Evolutionary conservation across 2,888 invertebrate genomes (phyloP).

Genomic region (Ellobium chinense): DNA sequence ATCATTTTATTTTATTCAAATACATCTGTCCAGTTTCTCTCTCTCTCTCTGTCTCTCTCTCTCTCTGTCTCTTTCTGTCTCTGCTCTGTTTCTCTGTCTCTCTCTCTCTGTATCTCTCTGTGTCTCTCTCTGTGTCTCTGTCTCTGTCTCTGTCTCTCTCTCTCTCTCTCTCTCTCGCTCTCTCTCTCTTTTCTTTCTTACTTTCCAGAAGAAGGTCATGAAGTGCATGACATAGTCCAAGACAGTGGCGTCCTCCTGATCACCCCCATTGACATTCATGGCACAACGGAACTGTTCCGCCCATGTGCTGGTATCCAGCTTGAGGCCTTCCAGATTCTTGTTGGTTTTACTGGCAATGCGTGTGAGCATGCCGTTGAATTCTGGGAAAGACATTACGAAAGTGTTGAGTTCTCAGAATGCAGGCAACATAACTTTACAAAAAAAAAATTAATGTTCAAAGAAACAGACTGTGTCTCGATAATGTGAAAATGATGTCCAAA

Average conservation of each 20-base stretch:
- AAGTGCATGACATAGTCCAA: conserved; percentile 82
- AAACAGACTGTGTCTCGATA: too few species aligned
- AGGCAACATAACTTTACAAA: too few species aligned
- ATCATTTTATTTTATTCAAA: too few species aligned
- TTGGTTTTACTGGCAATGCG: conserved; percentile 81
- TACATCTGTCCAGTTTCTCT: too few species aligned
- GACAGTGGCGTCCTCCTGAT: conserved; percentile 81
- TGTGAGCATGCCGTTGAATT: conserved; percentile 81
- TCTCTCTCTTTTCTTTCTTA: conserved; percentile 51
- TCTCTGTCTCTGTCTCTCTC: neutral
- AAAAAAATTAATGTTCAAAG: too few species aligned
- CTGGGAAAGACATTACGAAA: conserved; percentile 75
- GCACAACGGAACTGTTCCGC: conserved; percentile 81
- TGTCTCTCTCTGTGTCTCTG: neutral
- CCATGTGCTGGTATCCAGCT: conserved; percentile 82
- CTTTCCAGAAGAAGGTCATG: conserved; percentile 83
- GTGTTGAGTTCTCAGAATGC: too few species aligned
- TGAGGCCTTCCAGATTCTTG: conserved; percentile 81
- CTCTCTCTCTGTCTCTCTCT: neutral
- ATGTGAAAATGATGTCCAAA: too few species aligned
- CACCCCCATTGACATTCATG: conserved; percentile 83
- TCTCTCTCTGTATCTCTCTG: neutral
- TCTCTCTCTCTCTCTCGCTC: neutral
- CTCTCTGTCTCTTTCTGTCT: neutral
- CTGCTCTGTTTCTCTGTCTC: neutral